These are phyloP conservation scores for Heliopora coerulea DNA, from an alignment of 92 coral and sea anemone species.

Conservation along the genomic window DNA sequence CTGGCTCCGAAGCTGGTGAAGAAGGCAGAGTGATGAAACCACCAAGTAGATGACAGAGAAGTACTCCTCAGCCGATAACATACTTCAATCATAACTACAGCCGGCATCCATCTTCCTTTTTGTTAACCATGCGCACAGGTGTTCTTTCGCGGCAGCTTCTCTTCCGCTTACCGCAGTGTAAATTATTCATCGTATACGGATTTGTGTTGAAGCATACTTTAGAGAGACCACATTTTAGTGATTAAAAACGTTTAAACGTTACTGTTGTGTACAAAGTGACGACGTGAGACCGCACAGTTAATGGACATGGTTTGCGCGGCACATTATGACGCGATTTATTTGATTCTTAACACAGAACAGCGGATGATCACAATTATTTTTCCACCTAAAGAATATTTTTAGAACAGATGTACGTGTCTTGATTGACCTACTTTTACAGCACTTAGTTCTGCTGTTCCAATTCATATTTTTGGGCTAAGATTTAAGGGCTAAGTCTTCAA, in stretches of 20 bases:
- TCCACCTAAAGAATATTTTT: no score
- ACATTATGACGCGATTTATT: no score
- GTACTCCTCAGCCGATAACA: slow-evolving; percentile 11
- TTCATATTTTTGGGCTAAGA: no score
- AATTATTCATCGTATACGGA: not conserved
- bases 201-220: not conserved
- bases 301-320: no score
- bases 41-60: not conserved
- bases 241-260: not conserved
- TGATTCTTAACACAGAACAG: no score
- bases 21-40: not conserved
- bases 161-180: not conserved
- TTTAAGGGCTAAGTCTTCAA: no score
- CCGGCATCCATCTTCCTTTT: not conserved
- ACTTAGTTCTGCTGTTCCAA: no score
- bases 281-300: not conserved
- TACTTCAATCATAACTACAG: not conserved
- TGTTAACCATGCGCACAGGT: not conserved
- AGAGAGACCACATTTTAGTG: not conserved
- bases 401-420: no score
- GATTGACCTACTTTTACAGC: no score
- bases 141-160: not conserved
- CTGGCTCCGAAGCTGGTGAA: slow-evolving; percentile 18
- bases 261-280: not conserved
- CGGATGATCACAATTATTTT: no score